These are phyloP conservation scores for Macrophya alboannulata DNA, from an alignment of 2,888 invertebrate species.

Conservation along the genomic window DNA sequence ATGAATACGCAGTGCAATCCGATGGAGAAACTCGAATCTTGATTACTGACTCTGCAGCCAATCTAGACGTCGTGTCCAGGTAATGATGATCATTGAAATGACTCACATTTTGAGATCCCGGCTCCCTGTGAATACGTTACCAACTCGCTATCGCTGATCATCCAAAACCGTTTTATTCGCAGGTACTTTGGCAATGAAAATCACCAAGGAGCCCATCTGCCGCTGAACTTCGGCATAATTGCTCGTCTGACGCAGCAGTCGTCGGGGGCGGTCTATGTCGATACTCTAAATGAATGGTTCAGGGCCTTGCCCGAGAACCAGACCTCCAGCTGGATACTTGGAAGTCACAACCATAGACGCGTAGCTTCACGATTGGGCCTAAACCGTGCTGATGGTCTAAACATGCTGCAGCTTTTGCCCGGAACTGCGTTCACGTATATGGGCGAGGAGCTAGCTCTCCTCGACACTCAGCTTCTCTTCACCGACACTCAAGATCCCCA, in stretches of 20 bases:
- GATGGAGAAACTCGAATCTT: slow-evolving; percentile 59
- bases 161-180: slow-evolving; percentile 69
- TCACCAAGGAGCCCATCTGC: slow-evolving; percentile 85
- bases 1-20: slow-evolving; percentile 70
- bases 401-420: slow-evolving; percentile 82
- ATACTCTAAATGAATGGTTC: slow-evolving; percentile 84
- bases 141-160: background rate
- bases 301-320: slow-evolving; percentile 84
- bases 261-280: slow-evolving; percentile 84
- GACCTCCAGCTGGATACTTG: slow-evolving; percentile 88
- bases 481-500: slow-evolving; percentile 70
- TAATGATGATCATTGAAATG: too few species aligned
- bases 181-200: slow-evolving; percentile 84
- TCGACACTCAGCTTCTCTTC: slow-evolving; percentile 63
- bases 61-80: slow-evolving; percentile 20
- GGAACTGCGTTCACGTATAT: slow-evolving; percentile 83
- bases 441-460: slow-evolving; percentile 74
- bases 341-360: slow-evolving; percentile 76
- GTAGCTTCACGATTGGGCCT: slow-evolving; percentile 69
- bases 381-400: slow-evolving; percentile 78
- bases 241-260: slow-evolving; percentile 82
- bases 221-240: slow-evolving; percentile 88
- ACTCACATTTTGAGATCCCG: too few species aligned
- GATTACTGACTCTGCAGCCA: slow-evolving; percentile 23
- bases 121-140: background rate